A percentile compares a stretch with the other conserved stretches of the same genome.
Evolutionary conservation across 2,797 vertebrate species (phyloP).

Genomic region (Silurus lanzhouensis): DNA sequence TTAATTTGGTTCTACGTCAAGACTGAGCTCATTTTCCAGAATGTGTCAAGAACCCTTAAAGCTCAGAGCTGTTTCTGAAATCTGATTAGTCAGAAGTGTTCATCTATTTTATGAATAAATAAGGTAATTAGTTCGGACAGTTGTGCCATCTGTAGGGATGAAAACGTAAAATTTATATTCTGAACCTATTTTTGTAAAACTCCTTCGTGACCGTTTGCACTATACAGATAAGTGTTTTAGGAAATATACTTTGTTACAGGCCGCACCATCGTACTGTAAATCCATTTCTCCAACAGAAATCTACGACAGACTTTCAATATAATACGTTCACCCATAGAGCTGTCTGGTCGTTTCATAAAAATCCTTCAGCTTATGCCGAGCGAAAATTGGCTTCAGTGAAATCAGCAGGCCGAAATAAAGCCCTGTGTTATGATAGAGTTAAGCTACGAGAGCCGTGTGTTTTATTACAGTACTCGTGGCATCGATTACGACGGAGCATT

Average conservation of each 20-base stretch:
- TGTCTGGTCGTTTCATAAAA: background rate
- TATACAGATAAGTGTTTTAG: too few species aligned
- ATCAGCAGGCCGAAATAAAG: constrained; percentile 4
- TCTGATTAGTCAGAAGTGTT: too few species aligned
- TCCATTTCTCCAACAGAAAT: constrained; percentile 5
- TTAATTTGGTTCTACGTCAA: too few species aligned
- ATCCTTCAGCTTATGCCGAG: background rate
- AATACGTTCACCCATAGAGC: constrained; percentile 10
- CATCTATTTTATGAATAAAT: too few species aligned
- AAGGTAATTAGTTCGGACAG: too few species aligned
- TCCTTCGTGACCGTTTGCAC: too few species aligned
- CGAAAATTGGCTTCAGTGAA: background rate
- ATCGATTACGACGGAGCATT: constrained; percentile 12
- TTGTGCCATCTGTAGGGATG: too few species aligned
- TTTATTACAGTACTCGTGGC: constrained; percentile 14
- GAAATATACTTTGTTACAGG: constrained; percentile 30
- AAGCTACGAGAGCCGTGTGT: constrained; percentile 1
- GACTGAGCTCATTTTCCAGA: too few species aligned
- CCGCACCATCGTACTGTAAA: constrained; percentile 32
- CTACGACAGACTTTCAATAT: background rate
- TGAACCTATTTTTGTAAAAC: too few species aligned
- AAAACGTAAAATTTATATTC: too few species aligned
- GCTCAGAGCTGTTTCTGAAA: too few species aligned
- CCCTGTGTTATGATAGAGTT: background rate
- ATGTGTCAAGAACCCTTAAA: too few species aligned